Evolutionary conservation across 2,797 vertebrate genomes (phyloP), one percentile per base, ranked within the genome.

Genomic region (Setipinna tenuifilis): DNA sequence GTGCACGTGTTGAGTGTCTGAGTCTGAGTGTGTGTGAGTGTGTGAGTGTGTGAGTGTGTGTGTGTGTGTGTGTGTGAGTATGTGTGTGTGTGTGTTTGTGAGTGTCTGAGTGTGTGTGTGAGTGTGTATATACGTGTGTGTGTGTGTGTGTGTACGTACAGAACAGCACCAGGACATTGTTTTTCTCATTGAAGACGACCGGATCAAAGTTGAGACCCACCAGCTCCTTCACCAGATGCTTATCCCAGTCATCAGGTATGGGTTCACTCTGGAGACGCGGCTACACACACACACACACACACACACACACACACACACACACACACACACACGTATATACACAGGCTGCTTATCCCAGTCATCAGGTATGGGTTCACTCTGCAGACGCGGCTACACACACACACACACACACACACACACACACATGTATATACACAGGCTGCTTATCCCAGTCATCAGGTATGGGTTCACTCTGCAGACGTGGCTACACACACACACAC

Each of bases 201-300:
- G 89, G 87, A 82, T 98, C 95, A 93, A 99, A 97, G 87, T 96
- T 99, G 87, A 94, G 94, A 80, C 97, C 97, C 61, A 98, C 97
- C 2, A 99, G 95, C 88, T 96, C 93, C 91, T 98, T 99, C 84
- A 99, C 97, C 0, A 93, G 95, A 25, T 87, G 87, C 84, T 94
- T 87, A 87, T 99, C 96, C 98, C 98, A 99, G 78, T 94, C 95
- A 5, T 95, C 93, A 31, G 97, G 95, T 82, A 97, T 89, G 19
- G 96, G 94, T 91, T 99, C 96, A 25, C 97, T 99, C 88, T 95
- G 94, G 90, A 94, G 91, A 87, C 95, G 95, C 4, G 95, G 94
- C 96, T 97, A 65, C 1, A 82, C 35, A 82, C 41, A 78, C 35
- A 82, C 80, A 54, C 14, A 89, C 50, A 83, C 4, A 80, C 41